A percentile compares a stretch with the other conserved stretches of the same genome.
Conservation (phyloP, 2,113 vertebrate genomes). For the Anolis carolinensis region DNA sequence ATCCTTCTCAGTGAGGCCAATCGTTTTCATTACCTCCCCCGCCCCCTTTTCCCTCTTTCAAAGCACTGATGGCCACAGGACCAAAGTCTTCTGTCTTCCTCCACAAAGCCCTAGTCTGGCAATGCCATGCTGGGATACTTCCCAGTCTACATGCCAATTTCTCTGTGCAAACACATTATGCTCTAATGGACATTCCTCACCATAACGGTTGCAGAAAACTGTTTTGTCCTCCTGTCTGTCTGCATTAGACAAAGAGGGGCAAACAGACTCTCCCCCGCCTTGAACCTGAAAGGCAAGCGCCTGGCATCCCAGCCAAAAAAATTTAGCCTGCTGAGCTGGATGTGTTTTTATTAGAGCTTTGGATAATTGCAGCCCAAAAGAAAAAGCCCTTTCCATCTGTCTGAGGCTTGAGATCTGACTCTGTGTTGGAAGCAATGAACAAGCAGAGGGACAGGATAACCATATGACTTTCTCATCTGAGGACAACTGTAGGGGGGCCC, state of each 20-base stretch:
- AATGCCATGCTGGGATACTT: slow-evolving; percentile 11
- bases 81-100: background rate
- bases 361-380: slow-evolving; percentile 64
- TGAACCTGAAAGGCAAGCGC: slow-evolving; percentile 46
- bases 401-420: slow-evolving; percentile 64
- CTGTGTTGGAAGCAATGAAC: slow-evolving; percentile 49
- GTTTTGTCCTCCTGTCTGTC: slow-evolving; percentile 64
- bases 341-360: slow-evolving; percentile 68
- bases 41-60: background rate
- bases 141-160: slow-evolving; percentile 21
- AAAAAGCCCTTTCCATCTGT: slow-evolving; percentile 55
- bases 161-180: slow-evolving; percentile 32
- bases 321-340: slow-evolving; percentile 60
- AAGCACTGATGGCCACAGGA: slow-evolving; percentile 8
- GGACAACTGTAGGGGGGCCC: slow-evolving; percentile 57
- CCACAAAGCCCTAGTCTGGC: background rate
- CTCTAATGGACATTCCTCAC: slow-evolving; percentile 44
- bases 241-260: slow-evolving; percentile 60
- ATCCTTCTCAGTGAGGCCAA: background rate
- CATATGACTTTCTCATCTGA: slow-evolving; percentile 68
- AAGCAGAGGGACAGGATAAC: slow-evolving; percentile 26
- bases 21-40: background rate
- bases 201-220: slow-evolving; percentile 53
- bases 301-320: slow-evolving; percentile 49
- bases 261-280: slow-evolving; percentile 52